Base-by-base conservation (phyloP, 2,113 vertebrate species). In the Pterophyllum scalare region DNA sequence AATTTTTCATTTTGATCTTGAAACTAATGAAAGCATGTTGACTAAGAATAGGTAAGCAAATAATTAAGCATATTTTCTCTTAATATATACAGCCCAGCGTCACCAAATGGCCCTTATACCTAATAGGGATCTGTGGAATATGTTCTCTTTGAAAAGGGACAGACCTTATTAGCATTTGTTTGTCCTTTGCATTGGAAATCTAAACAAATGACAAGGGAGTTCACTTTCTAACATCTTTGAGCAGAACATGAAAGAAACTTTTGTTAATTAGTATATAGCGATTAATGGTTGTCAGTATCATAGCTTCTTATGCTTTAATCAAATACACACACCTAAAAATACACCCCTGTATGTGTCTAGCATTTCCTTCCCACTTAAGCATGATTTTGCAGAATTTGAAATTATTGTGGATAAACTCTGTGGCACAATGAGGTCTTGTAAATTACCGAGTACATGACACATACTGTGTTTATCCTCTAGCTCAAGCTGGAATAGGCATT, bases 191-290 rank as follows among this genome's bases (percentile, higher is more conserved):
- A 89, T 95, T 92, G 79, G 92, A 94, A 91, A 94, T 86, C 81
- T 85, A 82, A 59, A 80, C 91, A 94, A 95, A 95, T 95, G 95
- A 95, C 95, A 94, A 88, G 94, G 95, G 95, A 96, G 86, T 95
- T 95, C 72, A 91, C 93, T 93, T 94, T 90, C 81, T 80, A 81
- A 87, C 93, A 92, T 95, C 93, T 96, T 94, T 94, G 91, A 94
- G 93, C 81, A 4, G 60, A 91, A 96, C 94, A 96, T 96, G 94
- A 96, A 96, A 96, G 92, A 87, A 89, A 65, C 57, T 59, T 75
- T 61, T 87, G 82, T 90, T 96, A 95, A 96, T 96, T 95, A 95
- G 92, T 91, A 89, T 84, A 90, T 90, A 82, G 86, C 86, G 90
- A 96, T 95, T 96, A 92, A 94, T 94, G 91, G 92, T 93, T 89